Evolutionary conservation across 2,888 invertebrate genomes (phyloP).

Genomic region (Sthenelais limicola): DNA sequence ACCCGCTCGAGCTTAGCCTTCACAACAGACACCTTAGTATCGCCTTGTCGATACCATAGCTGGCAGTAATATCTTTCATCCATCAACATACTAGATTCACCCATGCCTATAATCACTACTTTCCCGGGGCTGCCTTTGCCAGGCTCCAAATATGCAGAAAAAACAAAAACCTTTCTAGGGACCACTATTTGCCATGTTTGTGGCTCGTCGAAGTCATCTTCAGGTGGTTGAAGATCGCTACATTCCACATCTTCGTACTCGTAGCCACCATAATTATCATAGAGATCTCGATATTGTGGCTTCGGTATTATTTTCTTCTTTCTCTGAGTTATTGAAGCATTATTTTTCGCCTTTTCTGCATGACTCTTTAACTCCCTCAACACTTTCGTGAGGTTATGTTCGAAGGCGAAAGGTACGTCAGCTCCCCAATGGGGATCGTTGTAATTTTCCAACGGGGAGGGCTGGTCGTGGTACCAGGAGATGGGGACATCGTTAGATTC

Average conservation of each 20-base stretch:
- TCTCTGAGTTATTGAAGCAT: no score
- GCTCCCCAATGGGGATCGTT: slow-evolving; percentile 5
- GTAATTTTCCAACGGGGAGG: slow-evolving; percentile 11
- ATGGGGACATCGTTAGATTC: background rate
- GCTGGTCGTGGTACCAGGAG: slow-evolving; percentile 17
- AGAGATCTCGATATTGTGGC: background rate
- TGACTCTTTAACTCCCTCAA: background rate
- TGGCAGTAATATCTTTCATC: background rate
- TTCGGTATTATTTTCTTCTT: no score
- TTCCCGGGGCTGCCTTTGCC: background rate
- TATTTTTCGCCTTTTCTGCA: no score
- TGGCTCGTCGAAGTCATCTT: slow-evolving; percentile 20
- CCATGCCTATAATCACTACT: slow-evolving; percentile 18
- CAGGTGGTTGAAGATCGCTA: background rate
- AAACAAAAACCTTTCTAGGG: background rate
- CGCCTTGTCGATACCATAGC: slow-evolving; percentile 5
- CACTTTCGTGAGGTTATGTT: background rate
- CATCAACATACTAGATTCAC: background rate
- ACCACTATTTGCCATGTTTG: slow-evolving; percentile 14
- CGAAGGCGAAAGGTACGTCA: background rate
- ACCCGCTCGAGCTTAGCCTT: background rate
- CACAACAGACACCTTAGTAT: background rate
- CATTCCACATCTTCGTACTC: background rate
- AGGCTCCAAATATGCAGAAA: slow-evolving; percentile 17
- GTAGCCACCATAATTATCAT: background rate